These are phyloP conservation scores for Acrobasis repandana DNA, from an alignment of 2,888 invertebrate species.

Conservation along the genomic window DNA sequence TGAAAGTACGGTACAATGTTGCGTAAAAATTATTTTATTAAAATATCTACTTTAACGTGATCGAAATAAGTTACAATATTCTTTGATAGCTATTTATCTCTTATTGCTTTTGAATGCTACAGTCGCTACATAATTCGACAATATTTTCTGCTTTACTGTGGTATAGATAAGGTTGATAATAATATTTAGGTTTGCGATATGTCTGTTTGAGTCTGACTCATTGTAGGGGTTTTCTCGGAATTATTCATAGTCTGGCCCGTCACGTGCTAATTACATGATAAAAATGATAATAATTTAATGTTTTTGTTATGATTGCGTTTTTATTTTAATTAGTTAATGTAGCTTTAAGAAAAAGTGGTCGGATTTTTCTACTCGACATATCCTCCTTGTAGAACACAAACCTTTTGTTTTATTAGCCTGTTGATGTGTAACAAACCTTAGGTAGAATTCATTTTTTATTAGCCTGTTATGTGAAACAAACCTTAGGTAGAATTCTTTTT, in stretches of 20 bases:
- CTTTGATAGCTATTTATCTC: neutral
- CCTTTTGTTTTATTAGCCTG: no score
- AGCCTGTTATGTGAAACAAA: no score
- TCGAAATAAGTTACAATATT: neutral
- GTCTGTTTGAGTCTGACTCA: neutral
- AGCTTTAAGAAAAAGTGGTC: no score
- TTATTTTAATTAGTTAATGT: no score
- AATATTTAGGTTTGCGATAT: neutral
- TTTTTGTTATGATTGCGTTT: no score
- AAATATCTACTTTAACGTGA: neutral
- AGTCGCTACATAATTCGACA: no score
- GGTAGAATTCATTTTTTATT: no score
- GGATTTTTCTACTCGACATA: no score
- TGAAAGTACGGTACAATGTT: slow-evolving; percentile 24
- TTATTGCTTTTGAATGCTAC: neutral
- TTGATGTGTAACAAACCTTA: no score
- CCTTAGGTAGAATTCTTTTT: no score
- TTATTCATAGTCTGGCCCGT: slow-evolving; percentile 18
- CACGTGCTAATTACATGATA: neutral
- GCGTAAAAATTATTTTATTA: slow-evolving; percentile 17
- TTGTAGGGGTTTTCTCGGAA: slow-evolving; percentile 19
- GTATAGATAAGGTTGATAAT: slow-evolving; percentile 1
- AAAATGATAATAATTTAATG: neutral
- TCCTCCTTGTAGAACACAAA: no score
- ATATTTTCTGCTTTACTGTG: neutral